phyloP scores from a whole-genome alignment of 2,797 vertebrate genomes.

The Tenualosa ilisha region DNA sequence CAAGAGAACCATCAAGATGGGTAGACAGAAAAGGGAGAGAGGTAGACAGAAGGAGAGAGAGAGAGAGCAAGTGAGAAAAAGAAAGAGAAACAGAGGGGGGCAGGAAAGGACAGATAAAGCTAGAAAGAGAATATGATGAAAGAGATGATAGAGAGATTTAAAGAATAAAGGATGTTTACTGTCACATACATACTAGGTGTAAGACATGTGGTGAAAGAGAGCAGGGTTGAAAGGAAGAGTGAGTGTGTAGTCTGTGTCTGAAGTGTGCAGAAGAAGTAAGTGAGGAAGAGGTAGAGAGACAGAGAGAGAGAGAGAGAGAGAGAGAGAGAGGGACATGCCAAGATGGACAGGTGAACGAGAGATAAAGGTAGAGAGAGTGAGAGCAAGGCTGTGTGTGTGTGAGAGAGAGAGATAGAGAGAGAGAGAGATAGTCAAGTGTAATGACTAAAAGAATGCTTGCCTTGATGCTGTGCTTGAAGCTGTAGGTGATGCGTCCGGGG shows the following conservation, averaged over 20 bases:
- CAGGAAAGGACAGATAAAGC: not conserved
- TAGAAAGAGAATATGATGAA: not conserved
- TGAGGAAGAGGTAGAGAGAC: not conserved
- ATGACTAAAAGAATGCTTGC: constrained; percentile 54
- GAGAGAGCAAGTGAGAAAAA: too few species aligned
- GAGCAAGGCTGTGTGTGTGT: not conserved
- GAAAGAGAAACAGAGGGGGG: too few species aligned
- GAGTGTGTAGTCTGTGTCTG: too few species aligned
- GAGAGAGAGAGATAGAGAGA: not conserved
- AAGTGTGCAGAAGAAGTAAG: too few species aligned
- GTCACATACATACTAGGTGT: too few species aligned
- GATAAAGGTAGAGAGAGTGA: not conserved
- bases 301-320: not conserved
- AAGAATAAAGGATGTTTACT: too few species aligned
- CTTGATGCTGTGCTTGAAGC: constrained; percentile 88
- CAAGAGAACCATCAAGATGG: too few species aligned
- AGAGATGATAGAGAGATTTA: not conserved
- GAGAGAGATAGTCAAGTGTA: not conserved
- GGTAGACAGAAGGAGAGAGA: too few species aligned
- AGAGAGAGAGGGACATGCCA: not conserved
- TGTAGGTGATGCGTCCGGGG: constrained; percentile 73
- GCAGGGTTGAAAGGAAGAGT: too few species aligned
- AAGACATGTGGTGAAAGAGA: too few species aligned
- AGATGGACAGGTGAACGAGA: not conserved
- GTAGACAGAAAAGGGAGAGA: too few species aligned